Base-by-base conservation (phyloP, 2,797 vertebrate genomes). In the Xerus rutilus region DNA sequence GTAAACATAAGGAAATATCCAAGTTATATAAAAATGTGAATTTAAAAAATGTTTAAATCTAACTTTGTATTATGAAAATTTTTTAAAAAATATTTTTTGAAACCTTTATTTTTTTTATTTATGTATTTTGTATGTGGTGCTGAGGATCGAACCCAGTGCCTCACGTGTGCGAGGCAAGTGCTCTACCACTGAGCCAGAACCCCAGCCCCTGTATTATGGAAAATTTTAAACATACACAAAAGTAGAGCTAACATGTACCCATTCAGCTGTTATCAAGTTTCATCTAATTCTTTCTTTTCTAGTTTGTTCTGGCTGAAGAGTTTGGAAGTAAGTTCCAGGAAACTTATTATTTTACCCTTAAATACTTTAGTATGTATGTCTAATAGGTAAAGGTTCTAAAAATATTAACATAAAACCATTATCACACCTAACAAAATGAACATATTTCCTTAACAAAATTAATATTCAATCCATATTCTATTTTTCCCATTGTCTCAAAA, bases 211-310 rank as follows among this genome's bases (percentile, higher is more conserved):
- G 23, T 49, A 64, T 65, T 64, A 77, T 30, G 17, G 54, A 89
- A 95, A 86, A 89, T 69, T 74, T 87, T 86, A 83, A 92, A 78
- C 35, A 78, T 10, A 96, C 20, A 86, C 5, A 70, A 91, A 79
- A 89, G 82, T 32, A 84, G 30, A 86, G 54, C 86, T 45, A 89
- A 83, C 12, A 62, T 10, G 23, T 28, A 83, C 9, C n/a, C 43
- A 20, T 69, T 86, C 5, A 88, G 52, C 25, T 54, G 1, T n/a
- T 85, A 15, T 32, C 65, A 94, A 30, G 10, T 54, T 86, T 89
- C 72, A 73, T 74, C 52, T 84, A 91, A 17, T 74, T 30, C 52
- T 77, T 94, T 52, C 13, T 67, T 86, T 73, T 82, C 43, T 67
- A 77, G 73, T 78, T 92, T 81, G 35, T 72, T 93, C 65, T 57